Percentiles rank a stretch among this genome's conserved stretches.
These are phyloP conservation scores for Osmoderma eremita DNA, from an alignment of 2,888 invertebrate genomes.

Conservation along the genomic window DNA sequence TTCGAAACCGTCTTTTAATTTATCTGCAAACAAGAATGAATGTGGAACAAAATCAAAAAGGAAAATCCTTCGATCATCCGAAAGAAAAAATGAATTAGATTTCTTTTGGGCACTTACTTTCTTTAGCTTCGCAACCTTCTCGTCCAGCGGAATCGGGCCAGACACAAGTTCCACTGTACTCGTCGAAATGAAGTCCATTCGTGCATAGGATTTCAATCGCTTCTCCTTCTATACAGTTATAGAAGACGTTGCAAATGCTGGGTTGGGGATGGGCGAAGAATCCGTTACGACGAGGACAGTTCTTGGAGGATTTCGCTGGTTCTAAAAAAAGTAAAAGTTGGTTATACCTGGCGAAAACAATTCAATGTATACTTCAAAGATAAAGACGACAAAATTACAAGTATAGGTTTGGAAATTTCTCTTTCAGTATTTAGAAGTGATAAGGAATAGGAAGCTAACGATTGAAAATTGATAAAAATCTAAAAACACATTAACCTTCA, in stretches of 20 bases:
- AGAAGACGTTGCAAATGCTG: slow-evolving; percentile 84
- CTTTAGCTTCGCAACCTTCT: slow-evolving; percentile 71
- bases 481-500: no score
- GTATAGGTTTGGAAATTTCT: no score
- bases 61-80: neutral
- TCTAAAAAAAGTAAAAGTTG: slow-evolving; percentile 66
- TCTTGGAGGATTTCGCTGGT: slow-evolving; percentile 75
- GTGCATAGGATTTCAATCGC: slow-evolving; percentile 83
- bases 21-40: slow-evolving; percentile 66
- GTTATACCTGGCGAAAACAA: neutral
- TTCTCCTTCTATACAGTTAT: slow-evolving; percentile 89
- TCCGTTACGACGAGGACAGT: slow-evolving; percentile 87
- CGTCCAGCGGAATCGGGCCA: slow-evolving; percentile 87
- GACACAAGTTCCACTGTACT: slow-evolving; percentile 88
- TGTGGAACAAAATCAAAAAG: neutral
- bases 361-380: slow-evolving; percentile 8
- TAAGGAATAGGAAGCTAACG: neutral
- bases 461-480: no score
- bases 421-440: neutral
- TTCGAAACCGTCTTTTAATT: slow-evolving; percentile 83
- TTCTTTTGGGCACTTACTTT: slow-evolving; percentile 59
- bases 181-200: slow-evolving; percentile 90
- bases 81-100: neutral
- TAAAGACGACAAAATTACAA: neutral
- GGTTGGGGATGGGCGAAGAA: slow-evolving; percentile 91